Evolutionary conservation across 1,140 invertebrate genomes (phyloP).

Genomic region (Drosophila virilis): DNA sequence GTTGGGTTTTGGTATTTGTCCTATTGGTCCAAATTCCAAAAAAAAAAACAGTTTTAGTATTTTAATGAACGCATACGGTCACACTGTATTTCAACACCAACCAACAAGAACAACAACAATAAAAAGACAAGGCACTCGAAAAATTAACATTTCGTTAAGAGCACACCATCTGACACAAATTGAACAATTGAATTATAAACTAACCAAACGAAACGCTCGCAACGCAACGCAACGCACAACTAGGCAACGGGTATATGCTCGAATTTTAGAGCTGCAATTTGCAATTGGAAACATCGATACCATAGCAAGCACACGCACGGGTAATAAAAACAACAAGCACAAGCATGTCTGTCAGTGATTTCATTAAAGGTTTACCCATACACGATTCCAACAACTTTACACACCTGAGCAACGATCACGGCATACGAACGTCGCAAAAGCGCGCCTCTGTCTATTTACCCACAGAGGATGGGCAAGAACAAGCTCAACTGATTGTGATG

Average conservation of each 20-base stretch:
- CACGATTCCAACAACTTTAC: conserved; percentile 96
- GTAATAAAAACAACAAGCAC: conserved; percentile 86
- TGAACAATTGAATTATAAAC: conserved; percentile 6
- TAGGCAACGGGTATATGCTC: background rate
- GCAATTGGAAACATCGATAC: conserved; percentile 23
- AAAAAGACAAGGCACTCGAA: conserved; percentile 9
- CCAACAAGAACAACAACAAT: conserved; percentile 26
- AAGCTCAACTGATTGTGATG: conserved; percentile 97
- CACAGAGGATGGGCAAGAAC: conserved; percentile 92
- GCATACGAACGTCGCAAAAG: conserved; percentile 92
- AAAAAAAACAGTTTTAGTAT: too few relatives aligned
- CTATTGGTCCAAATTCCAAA: too few relatives aligned
- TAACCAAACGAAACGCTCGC: too few relatives aligned
- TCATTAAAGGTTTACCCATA: conserved; percentile 95
- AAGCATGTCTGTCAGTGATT: conserved; percentile 87
- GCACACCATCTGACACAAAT: conserved; percentile 27
- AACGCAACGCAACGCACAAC: background rate
- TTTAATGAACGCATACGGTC: conserved; percentile 7
- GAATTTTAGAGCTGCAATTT: background rate
- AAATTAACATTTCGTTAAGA: conserved; percentile 16
- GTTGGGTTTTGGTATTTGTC: background rate
- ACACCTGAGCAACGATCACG: conserved; percentile 93
- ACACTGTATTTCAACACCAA: conserved; percentile 14
- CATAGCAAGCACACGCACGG: conserved; percentile 5
- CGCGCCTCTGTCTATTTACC: conserved; percentile 95